Evolutionary conservation across 2,113 vertebrate species (phyloP).

Genomic region (Oncorhynchus gorbuscha): DNA sequence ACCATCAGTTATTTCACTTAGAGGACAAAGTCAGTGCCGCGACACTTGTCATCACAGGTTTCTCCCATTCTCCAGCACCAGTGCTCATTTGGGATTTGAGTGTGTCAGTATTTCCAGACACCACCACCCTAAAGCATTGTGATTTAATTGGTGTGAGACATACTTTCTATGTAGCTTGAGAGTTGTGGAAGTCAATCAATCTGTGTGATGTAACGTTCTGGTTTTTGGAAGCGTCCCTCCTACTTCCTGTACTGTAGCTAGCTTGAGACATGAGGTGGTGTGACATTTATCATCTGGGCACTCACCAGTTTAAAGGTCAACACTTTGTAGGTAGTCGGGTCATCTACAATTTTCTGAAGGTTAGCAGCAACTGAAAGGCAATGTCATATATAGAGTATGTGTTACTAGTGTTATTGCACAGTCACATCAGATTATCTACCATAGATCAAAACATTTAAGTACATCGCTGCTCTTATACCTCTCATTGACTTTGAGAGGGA

Average conservation of each 20-base stretch:
- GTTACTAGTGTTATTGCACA: not conserved
- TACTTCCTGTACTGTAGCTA: not conserved
- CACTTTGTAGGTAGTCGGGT: constrained; percentile 93
- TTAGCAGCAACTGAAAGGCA: constrained; percentile 94
- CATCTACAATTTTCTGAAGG: constrained; percentile 98
- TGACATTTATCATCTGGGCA: constrained; percentile 50
- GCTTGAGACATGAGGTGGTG: constrained; percentile 2
- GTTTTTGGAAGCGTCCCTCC: not conserved
- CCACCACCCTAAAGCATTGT: not conserved
- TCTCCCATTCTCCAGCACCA: not conserved
- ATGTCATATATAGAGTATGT: constrained; percentile 12
- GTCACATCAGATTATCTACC: too few relatives aligned
- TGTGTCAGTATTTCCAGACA: constrained; percentile 2
- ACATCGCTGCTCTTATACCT: too few relatives aligned
- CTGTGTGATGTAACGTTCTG: not conserved
- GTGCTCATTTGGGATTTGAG: not conserved
- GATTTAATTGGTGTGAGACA: not conserved
- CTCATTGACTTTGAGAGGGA: too few relatives aligned
- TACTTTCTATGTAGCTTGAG: too few relatives aligned
- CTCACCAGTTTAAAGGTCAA: constrained; percentile 99
- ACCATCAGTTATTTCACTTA: constrained; percentile 4
- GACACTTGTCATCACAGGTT: not conserved
- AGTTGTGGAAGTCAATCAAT: not conserved
- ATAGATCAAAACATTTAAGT: too few relatives aligned
- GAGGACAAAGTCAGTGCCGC: not conserved